A percentile compares a stretch with the other conserved stretches of the same genome.
phyloP scores from a whole-genome alignment of 1,140 invertebrate genomes.

The Neomicropteryx cornuta region DNA sequence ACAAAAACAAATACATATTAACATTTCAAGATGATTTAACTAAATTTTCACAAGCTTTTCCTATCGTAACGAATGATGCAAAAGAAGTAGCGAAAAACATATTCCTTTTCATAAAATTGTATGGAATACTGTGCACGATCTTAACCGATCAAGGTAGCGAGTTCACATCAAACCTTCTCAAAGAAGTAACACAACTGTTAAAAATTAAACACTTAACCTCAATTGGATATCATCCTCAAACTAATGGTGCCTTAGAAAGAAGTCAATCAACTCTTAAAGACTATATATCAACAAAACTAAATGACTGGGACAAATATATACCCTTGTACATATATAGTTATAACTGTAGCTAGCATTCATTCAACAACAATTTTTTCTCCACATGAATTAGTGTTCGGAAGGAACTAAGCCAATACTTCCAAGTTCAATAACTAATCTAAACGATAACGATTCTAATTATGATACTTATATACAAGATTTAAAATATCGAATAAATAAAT shows the following conservation, averaged over 20 bases:
- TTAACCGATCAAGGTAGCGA: constrained; percentile 20
- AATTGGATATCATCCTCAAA: constrained; percentile 15
- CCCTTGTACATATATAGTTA: constrained; percentile 10
- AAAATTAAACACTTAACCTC: constrained; percentile 17
- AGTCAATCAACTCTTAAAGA: constrained; percentile 13
- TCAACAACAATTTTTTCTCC: constrained; percentile 16
- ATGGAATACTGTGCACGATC: constrained; percentile 15
- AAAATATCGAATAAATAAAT: not conserved
- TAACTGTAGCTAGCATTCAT: constrained; percentile 15
- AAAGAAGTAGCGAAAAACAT: constrained; percentile 16
- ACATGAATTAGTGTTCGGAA: constrained; percentile 19
- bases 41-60: constrained; percentile 17
- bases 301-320: constrained; percentile 7
- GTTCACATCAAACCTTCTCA: constrained; percentile 15
- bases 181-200: constrained; percentile 10
- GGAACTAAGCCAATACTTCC: constrained; percentile 15
- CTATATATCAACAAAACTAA: constrained; percentile 10
- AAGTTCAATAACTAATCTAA: not conserved
- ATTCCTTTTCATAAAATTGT: constrained; percentile 15
- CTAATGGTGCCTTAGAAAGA: constrained; percentile 14
- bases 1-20: constrained; percentile 16
- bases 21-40: constrained; percentile 22
- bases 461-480: not conserved
- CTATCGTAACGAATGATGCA: constrained; percentile 19
- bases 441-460: not conserved